Evolutionary conservation across 2,888 invertebrate genomes (phyloP), one percentile per base, ranked within the genome.

Genomic region (Mythimna lalbum): DNA sequence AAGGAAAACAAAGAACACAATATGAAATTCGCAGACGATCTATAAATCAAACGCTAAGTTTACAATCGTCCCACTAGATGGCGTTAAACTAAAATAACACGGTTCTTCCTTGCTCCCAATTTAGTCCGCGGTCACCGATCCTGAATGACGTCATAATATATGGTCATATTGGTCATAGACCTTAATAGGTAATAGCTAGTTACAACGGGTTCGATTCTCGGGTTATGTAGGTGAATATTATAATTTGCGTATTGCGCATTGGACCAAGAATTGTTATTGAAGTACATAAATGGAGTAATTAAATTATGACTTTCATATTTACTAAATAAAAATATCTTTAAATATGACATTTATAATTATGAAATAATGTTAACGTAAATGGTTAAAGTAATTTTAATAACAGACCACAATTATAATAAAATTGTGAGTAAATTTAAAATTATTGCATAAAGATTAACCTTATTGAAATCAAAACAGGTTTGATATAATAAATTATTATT

Each of bases 81-180:
- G 81, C 62, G 57, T 70, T 69, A 74, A 78, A 63, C 53, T 53
- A 27, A 65, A 79, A 43, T 76, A 76, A 69, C 57, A 23, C 36
- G 60, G 52, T 23, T 57, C 82, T 77, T 76, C 81, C 81, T 79
- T 66, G 59, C 65, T 81, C 69, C 73, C 50, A 82, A 80, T 80
- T 80, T 79, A 80, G 49, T 50, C 7, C 19, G 57, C 64, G 82
- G 76, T 82, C 82, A 68, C 59, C 70, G 82, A 60, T 81, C 73
- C 82, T 67, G 57, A 2, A 69, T 82, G 77, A 72, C 71, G 76
- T 73, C 43, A 76, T 47, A 14, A 7, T n/a, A 1, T 66, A 52
- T 71, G 71, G 64, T 71, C 64, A 21, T 55, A 73, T 55, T 71
- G 69, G 64, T 73, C 64, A 21, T 55, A 73, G 60, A 67, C 71